phyloP scores from a whole-genome alignment of 2,113 vertebrate genomes.

The Ellobius talpinus region DNA sequence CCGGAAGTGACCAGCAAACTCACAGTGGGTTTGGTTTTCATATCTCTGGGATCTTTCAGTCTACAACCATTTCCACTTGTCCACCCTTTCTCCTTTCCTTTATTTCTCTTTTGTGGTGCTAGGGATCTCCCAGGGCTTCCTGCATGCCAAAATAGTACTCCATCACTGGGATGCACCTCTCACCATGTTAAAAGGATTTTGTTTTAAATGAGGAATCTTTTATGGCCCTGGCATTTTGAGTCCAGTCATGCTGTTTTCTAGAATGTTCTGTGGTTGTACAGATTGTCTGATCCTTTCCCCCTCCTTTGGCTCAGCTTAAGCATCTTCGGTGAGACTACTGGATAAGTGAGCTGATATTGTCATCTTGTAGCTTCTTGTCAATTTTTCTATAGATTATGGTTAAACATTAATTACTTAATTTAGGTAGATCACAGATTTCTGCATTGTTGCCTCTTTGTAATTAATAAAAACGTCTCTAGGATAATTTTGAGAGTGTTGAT shows the following conservation, averaged over 20 bases:
- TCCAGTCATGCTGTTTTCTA: not conserved
- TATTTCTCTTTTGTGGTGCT: not conserved
- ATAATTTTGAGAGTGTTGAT: not conserved
- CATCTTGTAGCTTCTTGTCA: no score
- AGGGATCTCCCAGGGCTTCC: not conserved
- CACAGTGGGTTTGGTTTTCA: not conserved
- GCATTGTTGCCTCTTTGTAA: not conserved
- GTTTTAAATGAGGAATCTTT: not conserved
- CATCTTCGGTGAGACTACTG: not conserved
- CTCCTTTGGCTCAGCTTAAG: not conserved
- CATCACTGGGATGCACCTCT: not conserved
- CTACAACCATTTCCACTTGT: not conserved
- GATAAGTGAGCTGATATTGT: not conserved
- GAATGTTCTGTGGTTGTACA: not conserved
- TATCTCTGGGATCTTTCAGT: not conserved
- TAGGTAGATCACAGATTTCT: not conserved
- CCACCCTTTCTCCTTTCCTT: not conserved
- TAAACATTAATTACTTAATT: not conserved
- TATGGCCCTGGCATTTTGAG: not conserved
- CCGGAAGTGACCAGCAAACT: not conserved
- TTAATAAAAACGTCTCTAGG: not conserved
- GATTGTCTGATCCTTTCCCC: not conserved
- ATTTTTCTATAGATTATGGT: not conserved
- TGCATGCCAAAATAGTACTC: not conserved
- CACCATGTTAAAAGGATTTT: not conserved